These are phyloP conservation scores for Amiota mariae DNA, from an alignment of 2,888 invertebrate genomes.

Conservation along the genomic window DNA sequence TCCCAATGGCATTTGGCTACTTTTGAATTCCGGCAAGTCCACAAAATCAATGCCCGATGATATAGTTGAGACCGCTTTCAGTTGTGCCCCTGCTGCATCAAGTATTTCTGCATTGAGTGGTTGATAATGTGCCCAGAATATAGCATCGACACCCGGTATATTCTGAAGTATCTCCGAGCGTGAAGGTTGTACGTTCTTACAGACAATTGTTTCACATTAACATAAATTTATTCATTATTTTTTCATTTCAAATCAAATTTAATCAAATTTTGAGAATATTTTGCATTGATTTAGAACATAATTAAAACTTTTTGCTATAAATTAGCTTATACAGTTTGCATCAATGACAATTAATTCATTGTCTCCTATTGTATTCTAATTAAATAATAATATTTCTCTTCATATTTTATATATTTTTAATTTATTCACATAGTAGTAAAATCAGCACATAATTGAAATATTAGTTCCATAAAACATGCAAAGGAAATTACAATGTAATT, in stretches of 20 bases:
- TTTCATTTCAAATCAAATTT: too few relatives aligned
- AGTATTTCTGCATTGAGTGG: constrained; percentile 67
- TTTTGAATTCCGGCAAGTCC: constrained; percentile 81
- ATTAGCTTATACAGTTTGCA: too few relatives aligned
- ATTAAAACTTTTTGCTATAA: too few relatives aligned
- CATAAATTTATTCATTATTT: too few relatives aligned
- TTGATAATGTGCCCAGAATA: constrained; percentile 71
- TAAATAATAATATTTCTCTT: background rate
- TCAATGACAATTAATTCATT: too few relatives aligned
- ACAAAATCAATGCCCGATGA: constrained; percentile 91
- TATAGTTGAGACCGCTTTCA: constrained; percentile 87
- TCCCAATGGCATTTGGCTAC: constrained; percentile 82
- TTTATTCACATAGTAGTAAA: too few relatives aligned
- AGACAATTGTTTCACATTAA: constrained; percentile 66
- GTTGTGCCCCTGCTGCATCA: constrained; percentile 75
- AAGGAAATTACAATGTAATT: too few relatives aligned
- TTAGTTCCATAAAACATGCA: too few relatives aligned
- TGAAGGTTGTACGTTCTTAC: constrained; percentile 64
- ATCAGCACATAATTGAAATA: constrained; percentile 13
- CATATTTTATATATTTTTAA: too few relatives aligned
- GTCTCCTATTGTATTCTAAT: background rate
- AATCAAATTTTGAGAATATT: too few relatives aligned
- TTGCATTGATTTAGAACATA: too few relatives aligned
- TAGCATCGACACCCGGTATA: constrained; percentile 69
- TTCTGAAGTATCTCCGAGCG: constrained; percentile 67